Evolutionary conservation across 2,888 invertebrate genomes (phyloP), one percentile per base, ranked within the genome.

Genomic region (Malthinus seriepunctatus): DNA sequence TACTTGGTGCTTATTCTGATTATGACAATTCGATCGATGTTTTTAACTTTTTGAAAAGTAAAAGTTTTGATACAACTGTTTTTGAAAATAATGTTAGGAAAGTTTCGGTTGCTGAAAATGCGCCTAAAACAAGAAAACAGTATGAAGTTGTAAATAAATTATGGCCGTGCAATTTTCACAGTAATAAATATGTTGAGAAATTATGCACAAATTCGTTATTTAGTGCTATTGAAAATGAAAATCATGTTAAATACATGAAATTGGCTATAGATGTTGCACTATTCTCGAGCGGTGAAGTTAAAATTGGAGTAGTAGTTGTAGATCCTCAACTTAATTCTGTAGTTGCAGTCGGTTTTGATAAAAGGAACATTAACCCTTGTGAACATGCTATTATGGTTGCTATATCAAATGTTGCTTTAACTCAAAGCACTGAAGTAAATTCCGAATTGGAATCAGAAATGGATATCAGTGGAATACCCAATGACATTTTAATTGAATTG

Each of bases 151-250:
- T 84, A 4, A 81, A 82, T 9, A 78, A 80, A 51, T 75, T 84
- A 39, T 95, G 95, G 95, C 89, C 94, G 0, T 86, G 90, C 51
- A 92, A 91, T 72, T 95, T 93, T 73, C 93, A 94, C 78, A 88
- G 89, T 0, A 87, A 93, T 71, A 84, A 85, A 60, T 84, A 86
- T 61, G 71, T 88, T n/a, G 93, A 94, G 72, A 83, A 82, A 45
- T 71, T 92, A 8, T 75, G 86, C 1, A 81, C 83, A 8, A 87
- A 86, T 10, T 79, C 78, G 1, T 81, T 87, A 58, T 93, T 94
- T 69, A 75, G 73, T 0, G 57, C 65, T 0, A 65, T 73, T 0
- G 86, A 91, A 63, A 68, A 85, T 0, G 60, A 73, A 2, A 72
- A 74, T 5, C 88, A 92, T 67, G 80, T 79, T 45, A 71, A 73